Evolutionary conservation across 2,888 invertebrate genomes (phyloP).

Genomic region (Caradrina clavipalpis): DNA sequence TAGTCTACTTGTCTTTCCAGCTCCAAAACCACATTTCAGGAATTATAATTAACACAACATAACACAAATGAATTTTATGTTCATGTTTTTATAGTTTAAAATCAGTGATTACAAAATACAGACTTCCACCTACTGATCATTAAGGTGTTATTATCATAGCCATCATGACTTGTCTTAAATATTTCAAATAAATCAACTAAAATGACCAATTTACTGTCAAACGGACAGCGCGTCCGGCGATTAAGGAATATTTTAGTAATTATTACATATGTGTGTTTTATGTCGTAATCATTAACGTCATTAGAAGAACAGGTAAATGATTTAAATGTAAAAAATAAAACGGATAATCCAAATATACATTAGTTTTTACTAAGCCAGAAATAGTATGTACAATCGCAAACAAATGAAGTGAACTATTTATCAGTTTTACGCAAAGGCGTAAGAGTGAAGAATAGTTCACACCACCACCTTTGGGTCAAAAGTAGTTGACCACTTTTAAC

Average conservation of each 20-base stretch:
- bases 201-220: conserved; percentile 52
- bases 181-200: conserved; percentile 54
- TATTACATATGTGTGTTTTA: conserved; percentile 27
- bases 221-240: conserved; percentile 44
- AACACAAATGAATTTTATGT: neutral
- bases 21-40: no score
- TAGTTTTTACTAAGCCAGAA: neutral
- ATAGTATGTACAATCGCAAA: neutral
- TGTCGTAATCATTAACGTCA: conserved; percentile 19
- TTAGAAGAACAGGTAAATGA: conserved; percentile 20
- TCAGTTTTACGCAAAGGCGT: no score
- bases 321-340: neutral
- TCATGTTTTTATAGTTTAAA: neutral
- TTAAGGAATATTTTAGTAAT: conserved; percentile 50
- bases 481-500: no score
- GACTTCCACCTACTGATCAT: conserved; percentile 9
- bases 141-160: conserved; percentile 31
- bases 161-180: conserved; percentile 32
- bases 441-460: no score
- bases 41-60: neutral
- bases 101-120: conserved; percentile 1
- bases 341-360: neutral
- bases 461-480: no score
- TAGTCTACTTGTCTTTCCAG: no score
- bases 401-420: no score